Evolutionary conservation across 2,888 invertebrate species (phyloP), one percentile per base, ranked within the genome.

Genomic region (Nomada flava): DNA sequence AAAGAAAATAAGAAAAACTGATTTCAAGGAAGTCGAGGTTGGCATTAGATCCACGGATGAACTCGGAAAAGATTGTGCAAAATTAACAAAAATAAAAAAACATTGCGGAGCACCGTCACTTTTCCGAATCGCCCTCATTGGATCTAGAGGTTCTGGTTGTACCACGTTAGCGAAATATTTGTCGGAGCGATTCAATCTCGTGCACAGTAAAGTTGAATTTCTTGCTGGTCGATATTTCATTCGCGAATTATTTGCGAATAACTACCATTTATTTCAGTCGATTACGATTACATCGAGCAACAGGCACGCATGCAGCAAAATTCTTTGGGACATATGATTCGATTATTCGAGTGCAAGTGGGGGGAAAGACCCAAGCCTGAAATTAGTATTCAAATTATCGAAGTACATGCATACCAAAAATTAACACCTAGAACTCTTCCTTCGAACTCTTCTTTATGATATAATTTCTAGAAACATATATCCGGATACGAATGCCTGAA

Each of bases 111-210:
- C 95, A 0, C 96, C 96, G 0, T 94, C 94, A 47, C 92, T 94
- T 50, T 95, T 96, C 86, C 94, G 96, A 55, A 95, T 96, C 73
- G 90, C 95, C 53, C 90, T 96, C 0, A 89, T 96, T 1, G 96
- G 96, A 5, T 95, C 95, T 0, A 92, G 95, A 63, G 96, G 96
- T 76, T 95, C 95, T 20, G 95, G 96, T 2, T 93, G 95, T 50
- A 94, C 94, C 78, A 95, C 95, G 1, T 95, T 96, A 83, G 96
- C 95, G 0, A 89, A 89, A 15, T 85, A 94, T 11, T 91, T 96
- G 18, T 93, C 95, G 0, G 94, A 95, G 71, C 94, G 94, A 76
- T 95, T 96, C 69, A 94, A 95, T 86, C 87, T 96, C 9, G 94
- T 96, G 60, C 94, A 95, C 83, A 91, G 95, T 95, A 92, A 89